Conservation (phyloP, 2,113 vertebrate species). For the Etia nguti region DNA sequence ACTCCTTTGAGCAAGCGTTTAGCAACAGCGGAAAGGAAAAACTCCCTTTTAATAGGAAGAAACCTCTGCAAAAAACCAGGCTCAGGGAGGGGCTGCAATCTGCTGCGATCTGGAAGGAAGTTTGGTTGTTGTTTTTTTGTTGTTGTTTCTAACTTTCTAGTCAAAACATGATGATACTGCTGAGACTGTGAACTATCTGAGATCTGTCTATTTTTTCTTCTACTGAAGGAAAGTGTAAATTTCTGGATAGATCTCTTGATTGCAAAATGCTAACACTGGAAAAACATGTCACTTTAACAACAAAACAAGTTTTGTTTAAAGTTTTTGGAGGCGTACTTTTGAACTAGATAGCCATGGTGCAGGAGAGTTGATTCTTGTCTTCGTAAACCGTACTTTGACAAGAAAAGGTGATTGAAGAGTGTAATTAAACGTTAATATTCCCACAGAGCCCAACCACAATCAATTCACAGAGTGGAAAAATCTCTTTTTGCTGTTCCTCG, state of each 20-base stretch:
- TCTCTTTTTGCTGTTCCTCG: background rate
- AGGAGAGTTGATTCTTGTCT: background rate
- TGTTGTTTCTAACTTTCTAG: background rate
- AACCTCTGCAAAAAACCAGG: background rate
- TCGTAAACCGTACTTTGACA: background rate
- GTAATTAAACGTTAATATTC: background rate
- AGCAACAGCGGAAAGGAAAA: background rate
- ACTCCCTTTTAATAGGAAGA: background rate
- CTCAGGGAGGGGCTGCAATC: background rate
- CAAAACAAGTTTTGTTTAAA: background rate
- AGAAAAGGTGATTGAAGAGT: background rate
- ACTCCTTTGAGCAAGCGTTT: background rate
- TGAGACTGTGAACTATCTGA: background rate
- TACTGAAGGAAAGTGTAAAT: background rate
- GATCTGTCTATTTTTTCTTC: background rate
- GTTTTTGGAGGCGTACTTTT: background rate
- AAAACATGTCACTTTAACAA: background rate
- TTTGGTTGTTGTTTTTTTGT: background rate
- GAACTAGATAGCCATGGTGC: background rate
- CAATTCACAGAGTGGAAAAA: background rate
- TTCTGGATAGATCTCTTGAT: background rate
- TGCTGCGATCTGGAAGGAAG: background rate
- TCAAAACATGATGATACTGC: background rate
- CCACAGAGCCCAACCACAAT: background rate
- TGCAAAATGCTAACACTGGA: background rate